These are phyloP conservation scores for Vulpes vulpes DNA, from an alignment of 2,113 vertebrate genomes.

Conservation along the genomic window DNA sequence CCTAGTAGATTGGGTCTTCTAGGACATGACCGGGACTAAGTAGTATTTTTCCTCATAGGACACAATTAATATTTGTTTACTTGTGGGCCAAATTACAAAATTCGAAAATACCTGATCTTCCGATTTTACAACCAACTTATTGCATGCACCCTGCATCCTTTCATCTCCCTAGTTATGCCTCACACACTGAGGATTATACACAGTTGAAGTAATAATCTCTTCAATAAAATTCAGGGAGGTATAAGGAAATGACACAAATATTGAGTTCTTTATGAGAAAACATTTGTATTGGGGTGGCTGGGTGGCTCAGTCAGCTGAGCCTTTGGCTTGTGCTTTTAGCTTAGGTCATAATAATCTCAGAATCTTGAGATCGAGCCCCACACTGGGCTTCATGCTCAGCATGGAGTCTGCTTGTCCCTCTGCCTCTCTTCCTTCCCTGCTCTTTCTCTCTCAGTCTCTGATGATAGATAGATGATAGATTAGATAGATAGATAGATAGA, in stretches of 20 bases:
- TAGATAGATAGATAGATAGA: not conserved
- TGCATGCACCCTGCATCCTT: not conserved
- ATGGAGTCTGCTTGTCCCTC: not conserved
- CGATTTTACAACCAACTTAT: not conserved
- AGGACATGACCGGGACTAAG: not conserved
- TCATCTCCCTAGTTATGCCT: not conserved
- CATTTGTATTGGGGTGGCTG: not conserved
- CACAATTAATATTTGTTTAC: not conserved
- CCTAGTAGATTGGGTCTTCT: not conserved
- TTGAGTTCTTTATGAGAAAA: not conserved
- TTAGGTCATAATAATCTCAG: not conserved
- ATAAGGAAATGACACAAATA: not conserved
- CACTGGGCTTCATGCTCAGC: not conserved
- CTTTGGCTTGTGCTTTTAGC: not conserved
- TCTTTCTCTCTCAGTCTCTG: not conserved
- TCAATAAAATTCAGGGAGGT: not conserved
- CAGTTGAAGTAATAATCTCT: not conserved
- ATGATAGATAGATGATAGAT: not conserved
- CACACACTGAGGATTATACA: not conserved
- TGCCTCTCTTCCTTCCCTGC: not conserved
- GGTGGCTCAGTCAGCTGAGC: not conserved
- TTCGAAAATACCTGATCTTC: not conserved
- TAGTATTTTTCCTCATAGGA: not conserved
- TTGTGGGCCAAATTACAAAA: not conserved
- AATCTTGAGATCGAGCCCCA: not conserved